phyloP scores from a whole-genome alignment of 2,888 invertebrate genomes.

The Luperina nickerlii region DNA sequence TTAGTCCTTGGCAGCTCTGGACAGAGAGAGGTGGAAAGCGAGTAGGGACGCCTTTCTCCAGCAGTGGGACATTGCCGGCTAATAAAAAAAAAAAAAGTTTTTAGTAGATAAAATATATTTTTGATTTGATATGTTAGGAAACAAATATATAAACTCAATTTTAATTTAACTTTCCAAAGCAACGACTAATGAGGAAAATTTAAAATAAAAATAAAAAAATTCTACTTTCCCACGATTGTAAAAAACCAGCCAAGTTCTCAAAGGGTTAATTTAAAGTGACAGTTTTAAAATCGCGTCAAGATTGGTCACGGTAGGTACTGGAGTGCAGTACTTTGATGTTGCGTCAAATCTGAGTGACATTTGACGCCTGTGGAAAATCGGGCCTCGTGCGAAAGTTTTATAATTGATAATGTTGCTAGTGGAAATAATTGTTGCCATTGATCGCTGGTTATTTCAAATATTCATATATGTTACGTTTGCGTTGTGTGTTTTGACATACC shows the following conservation, averaged over 20 bases:
- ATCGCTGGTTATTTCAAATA: slow-evolving; percentile 36
- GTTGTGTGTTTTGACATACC: background rate
- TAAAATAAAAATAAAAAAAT: background rate
- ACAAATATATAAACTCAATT: background rate
- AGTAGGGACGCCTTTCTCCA: background rate
- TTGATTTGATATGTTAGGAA: background rate
- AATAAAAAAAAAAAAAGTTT: background rate
- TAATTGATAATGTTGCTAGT: slow-evolving; percentile 56
- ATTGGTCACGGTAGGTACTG: slow-evolving; percentile 84
- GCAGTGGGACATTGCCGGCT: background rate
- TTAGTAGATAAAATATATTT: background rate
- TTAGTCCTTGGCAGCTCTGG: background rate
- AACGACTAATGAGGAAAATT: background rate
- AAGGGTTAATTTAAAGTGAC: slow-evolving; percentile 86
- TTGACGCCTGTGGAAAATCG: slow-evolving; percentile 85
- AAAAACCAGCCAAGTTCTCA: slow-evolving; percentile 66
- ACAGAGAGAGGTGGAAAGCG: background rate
- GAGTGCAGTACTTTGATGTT: slow-evolving; percentile 76
- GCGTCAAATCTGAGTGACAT: slow-evolving; percentile 86
- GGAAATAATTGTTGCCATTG: slow-evolving; percentile 42
- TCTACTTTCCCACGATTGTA: slow-evolving; percentile 78
- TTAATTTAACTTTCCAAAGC: background rate
- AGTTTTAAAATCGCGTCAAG: slow-evolving; percentile 86
- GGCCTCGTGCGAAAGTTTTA: slow-evolving; percentile 84
- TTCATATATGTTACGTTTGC: slow-evolving; percentile 6